phyloP scores from a whole-genome alignment of 2,888 invertebrate genomes.

The Anoncus sp. region DNA sequence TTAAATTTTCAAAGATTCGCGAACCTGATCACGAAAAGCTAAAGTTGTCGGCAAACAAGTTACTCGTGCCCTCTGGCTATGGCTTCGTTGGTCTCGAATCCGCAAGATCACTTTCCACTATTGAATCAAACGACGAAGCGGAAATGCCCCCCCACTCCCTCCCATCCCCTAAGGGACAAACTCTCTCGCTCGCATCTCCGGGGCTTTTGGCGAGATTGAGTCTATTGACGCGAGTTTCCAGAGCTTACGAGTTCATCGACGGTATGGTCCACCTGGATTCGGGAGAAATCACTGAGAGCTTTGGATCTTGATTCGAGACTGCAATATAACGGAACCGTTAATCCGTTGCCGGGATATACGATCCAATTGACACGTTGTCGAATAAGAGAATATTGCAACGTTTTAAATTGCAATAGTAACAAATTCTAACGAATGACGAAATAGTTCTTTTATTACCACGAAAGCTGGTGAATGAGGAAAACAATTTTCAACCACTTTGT shows the following conservation, averaged over 20 bases:
- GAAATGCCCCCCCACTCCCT: conserved; percentile 9
- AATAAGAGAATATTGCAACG: neutral
- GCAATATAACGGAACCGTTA: neutral
- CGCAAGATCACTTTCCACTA: conserved; percentile 1
- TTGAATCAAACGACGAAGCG: conserved; percentile 16
- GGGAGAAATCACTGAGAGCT: conserved; percentile 3
- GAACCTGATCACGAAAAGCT: too few species aligned
- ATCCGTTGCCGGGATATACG: neutral
- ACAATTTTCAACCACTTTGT: neutral
- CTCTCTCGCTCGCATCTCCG: neutral
- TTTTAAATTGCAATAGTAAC: neutral
- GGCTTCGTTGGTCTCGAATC: neutral
- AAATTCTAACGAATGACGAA: neutral
- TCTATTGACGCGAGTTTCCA: neutral
- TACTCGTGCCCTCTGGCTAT: neutral
- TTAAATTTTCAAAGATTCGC: neutral
- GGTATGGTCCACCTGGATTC: neutral
- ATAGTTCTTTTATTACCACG: neutral
- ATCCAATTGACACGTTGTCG: neutral
- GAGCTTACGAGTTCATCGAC: conserved; percentile 18
- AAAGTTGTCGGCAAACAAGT: conserved; percentile 3
- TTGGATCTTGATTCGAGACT: neutral
- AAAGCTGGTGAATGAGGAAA: neutral
- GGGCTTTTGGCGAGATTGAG: neutral
- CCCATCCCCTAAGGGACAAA: conserved; percentile 14